Evolutionary conservation across 2,888 invertebrate species (phyloP).

Genomic region (Serripes groenlandicus): DNA sequence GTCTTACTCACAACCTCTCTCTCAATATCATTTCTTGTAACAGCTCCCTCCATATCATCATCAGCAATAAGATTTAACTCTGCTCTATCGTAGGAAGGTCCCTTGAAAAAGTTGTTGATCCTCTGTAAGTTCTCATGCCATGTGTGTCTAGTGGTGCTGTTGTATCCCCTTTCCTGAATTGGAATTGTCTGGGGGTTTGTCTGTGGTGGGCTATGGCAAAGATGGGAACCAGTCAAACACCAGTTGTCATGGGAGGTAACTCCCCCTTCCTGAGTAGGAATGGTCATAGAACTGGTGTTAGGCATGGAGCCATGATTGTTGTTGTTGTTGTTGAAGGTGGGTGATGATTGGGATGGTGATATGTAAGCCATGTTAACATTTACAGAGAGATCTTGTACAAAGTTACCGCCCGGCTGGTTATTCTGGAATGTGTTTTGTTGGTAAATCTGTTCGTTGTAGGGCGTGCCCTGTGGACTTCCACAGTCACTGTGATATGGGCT

Average conservation of each 20-base stretch:
- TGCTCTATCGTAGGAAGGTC: slow-evolving; percentile 23
- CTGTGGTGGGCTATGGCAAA: slow-evolving; percentile 60
- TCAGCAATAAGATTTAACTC: slow-evolving; percentile 44
- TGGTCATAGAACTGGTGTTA: slow-evolving; percentile 61
- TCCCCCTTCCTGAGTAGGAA: slow-evolving; percentile 70
- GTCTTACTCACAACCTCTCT: slow-evolving; percentile 61
- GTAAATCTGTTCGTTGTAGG: slow-evolving; percentile 36
- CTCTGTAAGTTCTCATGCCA: slow-evolving; percentile 58
- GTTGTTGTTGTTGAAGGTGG: slow-evolving; percentile 31
- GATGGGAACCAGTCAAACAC: slow-evolving; percentile 60
- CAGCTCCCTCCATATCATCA: slow-evolving; percentile 44
- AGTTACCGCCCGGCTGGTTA: slow-evolving; percentile 5
- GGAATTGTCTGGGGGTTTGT: slow-evolving; percentile 61
- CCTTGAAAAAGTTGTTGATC: slow-evolving; percentile 59
- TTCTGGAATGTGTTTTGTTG: slow-evolving; percentile 16
- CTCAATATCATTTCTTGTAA: slow-evolving; percentile 63
- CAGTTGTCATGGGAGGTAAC: slow-evolving; percentile 63
- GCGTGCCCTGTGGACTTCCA: slow-evolving; percentile 45
- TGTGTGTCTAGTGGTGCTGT: slow-evolving; percentile 26
- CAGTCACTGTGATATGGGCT: slow-evolving; percentile 59
- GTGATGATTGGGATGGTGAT: slow-evolving; percentile 49
- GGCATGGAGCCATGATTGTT: slow-evolving; percentile 46
- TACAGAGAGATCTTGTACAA: slow-evolving; percentile 53
- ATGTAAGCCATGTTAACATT: slow-evolving; percentile 44
- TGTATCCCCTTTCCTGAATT: slow-evolving; percentile 61